phyloP scores from a whole-genome alignment of 2,797 vertebrate species.

The Cercopithecus hamlyni region DNA sequence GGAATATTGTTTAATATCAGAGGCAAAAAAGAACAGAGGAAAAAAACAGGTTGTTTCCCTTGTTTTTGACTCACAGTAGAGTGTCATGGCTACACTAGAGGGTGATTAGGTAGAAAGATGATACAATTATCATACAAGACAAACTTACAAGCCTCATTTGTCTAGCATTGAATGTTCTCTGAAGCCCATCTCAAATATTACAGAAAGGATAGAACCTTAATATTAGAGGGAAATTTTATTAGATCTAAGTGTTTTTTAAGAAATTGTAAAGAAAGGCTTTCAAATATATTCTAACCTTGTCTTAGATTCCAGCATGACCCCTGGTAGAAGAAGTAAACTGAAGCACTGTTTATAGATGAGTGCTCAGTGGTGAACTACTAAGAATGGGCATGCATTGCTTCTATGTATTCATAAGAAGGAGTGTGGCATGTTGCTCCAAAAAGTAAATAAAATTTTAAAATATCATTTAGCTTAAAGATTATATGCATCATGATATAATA shows the following conservation, averaged over 20 bases:
- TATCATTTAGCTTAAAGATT: not conserved
- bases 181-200: not conserved
- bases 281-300: not conserved
- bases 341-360: not conserved
- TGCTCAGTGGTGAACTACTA: not conserved
- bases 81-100: not conserved
- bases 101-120: not conserved
- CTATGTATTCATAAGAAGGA: not conserved
- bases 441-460: not conserved
- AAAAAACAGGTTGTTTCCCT: not conserved
- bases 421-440: not conserved
- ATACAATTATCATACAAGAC: not conserved
- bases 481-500: not conserved
- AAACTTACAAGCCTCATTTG: not conserved
- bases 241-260: not conserved
- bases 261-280: not conserved
- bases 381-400: not conserved
- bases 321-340: not conserved
- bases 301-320: not conserved
- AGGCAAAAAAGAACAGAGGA: not conserved
- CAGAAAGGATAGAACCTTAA: not conserved
- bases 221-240: not conserved
- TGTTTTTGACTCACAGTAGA: not conserved
- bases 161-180: not conserved
- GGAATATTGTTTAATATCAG: not conserved